Evolutionary conservation across 2,113 vertebrate species (phyloP).

Genomic region (Micronycteris hirsuta): DNA sequence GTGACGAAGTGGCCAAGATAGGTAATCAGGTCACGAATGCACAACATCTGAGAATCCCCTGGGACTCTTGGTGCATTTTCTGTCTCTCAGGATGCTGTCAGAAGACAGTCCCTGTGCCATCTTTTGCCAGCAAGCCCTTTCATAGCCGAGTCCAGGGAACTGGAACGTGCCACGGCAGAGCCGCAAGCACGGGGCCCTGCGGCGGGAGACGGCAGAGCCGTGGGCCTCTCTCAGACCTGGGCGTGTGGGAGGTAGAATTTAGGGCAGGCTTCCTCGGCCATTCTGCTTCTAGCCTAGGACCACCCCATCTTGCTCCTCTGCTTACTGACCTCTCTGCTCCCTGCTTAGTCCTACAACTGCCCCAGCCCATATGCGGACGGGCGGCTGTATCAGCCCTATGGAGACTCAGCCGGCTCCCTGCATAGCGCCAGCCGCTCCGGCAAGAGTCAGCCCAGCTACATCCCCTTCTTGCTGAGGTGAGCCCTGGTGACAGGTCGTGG

Average conservation of each 20-base stretch:
- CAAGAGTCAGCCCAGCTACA: slow-evolving; percentile 95
- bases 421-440: slow-evolving; percentile 90
- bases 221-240: not conserved
- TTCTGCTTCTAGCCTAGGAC: not conserved
- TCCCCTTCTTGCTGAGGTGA: slow-evolving; percentile 92
- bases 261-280: not conserved
- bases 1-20: not conserved
- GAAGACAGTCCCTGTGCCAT: not conserved
- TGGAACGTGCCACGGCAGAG: not conserved
- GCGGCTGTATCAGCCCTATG: slow-evolving; percentile 84
- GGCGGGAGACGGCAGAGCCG: not conserved
- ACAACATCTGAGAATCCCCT: not conserved
- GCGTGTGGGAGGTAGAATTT: not conserved
- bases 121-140: not conserved
- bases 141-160: not conserved
- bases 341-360: slow-evolving; percentile 85
- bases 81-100: not conserved
- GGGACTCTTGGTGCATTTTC: not conserved
- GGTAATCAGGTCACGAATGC: not conserved
- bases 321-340: not conserved
- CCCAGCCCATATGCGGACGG: slow-evolving; percentile 87
- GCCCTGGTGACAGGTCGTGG: not conserved
- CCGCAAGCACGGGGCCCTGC: not conserved
- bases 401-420: slow-evolving; percentile 89
- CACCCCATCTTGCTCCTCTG: rapidly evolving